phyloP scores from a whole-genome alignment of 2,888 invertebrate species.

The Lithophane semibrunnea region DNA sequence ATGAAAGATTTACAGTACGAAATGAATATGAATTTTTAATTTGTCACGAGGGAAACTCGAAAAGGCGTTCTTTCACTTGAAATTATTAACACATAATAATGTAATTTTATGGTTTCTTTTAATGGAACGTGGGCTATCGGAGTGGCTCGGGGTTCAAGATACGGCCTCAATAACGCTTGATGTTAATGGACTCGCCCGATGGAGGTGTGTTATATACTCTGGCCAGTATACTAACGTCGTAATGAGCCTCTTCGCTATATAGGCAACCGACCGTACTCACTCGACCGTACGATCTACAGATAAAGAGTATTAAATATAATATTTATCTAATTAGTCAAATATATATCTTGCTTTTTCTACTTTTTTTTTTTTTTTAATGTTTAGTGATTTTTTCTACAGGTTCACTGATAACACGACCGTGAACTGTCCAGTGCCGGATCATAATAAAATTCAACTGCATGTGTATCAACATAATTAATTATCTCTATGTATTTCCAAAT shows the following conservation, averaged over 20 bases:
- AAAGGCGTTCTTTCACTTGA: conserved; percentile 83
- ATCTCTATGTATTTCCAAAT: not conserved
- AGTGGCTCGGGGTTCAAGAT: conserved; percentile 82
- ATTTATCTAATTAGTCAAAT: conserved; percentile 61
- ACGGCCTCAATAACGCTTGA: conserved; percentile 85
- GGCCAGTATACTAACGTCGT: conserved; percentile 52
- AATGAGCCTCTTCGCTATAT: conserved; percentile 55
- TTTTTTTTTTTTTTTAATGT: conserved; percentile 29
- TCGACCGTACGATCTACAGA: conserved; percentile 53
- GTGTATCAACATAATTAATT: conserved; percentile 26
- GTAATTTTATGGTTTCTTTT: conserved; percentile 89
- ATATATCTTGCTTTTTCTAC: conserved; percentile 31
- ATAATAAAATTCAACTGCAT: conserved; percentile 11
- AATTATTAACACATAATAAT: conserved; percentile 91
- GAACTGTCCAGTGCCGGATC: conserved; percentile 23
- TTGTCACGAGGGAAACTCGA: conserved; percentile 76
- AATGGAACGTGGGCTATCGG: conserved; percentile 88
- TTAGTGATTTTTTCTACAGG: conserved; percentile 29
- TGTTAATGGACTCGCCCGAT: conserved; percentile 84
- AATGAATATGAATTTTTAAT: conserved; percentile 82
- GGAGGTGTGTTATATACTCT: conserved; percentile 73
- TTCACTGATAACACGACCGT: conserved; percentile 42
- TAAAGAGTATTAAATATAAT: conserved; percentile 60
- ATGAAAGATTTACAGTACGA: conserved; percentile 74
- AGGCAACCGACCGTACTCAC: conserved; percentile 42